Base-by-base conservation (phyloP, 2,113 vertebrate species). In the Chloroceryle aenea region DNA sequence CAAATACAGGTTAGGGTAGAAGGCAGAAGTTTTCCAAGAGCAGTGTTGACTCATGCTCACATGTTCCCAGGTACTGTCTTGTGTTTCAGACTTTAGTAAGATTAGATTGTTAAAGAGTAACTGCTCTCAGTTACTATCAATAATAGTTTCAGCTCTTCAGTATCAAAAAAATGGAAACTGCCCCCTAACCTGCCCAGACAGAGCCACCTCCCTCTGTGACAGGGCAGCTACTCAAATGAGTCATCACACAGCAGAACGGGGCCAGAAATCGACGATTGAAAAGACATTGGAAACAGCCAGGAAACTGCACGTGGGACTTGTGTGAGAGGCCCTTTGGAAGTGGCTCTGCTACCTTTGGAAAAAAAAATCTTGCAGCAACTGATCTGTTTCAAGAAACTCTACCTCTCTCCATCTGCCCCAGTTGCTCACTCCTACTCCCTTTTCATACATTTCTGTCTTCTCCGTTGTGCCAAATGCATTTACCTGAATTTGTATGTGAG, bases 361-460 rank as follows among this genome's bases (percentile, higher is more conserved):
- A 52, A 55, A 27, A 19, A 25, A 29, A 58, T 64, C 74, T 40
- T 79, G 26, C 48, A 4, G 20, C 48, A 90, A 80, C n/a, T 66
- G 73, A 73, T 87, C 73, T 78, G 22, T 77, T 89, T 89, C 27
- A 84, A 72, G 71, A 95, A 93, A 85, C 87, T 92, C 82, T 85
- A 36, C 79, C 63, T 92, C 71, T n/a, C n/a, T 87, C 78, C 67
- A 56, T 88, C 79, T 90, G 79, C 58, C 67, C 16, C 83, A 90
- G 67, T 68, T 96, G 67, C 72, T 96, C 75, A 79, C 74, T 95
- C 79, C 90, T 87, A 85, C 81, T 82, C 77, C 30, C 19, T 85
- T 91, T 90, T 76, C 67, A 76, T 64, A 47, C 32, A 59, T 79
- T 88, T 90, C 71, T 64, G 17, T 66, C 56, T 85, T 83, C 86